A percentile compares a stretch with the other conserved stretches of the same genome.
phyloP scores from a whole-genome alignment of 2,888 invertebrate genomes.

The Coelopa pilipes region DNA sequence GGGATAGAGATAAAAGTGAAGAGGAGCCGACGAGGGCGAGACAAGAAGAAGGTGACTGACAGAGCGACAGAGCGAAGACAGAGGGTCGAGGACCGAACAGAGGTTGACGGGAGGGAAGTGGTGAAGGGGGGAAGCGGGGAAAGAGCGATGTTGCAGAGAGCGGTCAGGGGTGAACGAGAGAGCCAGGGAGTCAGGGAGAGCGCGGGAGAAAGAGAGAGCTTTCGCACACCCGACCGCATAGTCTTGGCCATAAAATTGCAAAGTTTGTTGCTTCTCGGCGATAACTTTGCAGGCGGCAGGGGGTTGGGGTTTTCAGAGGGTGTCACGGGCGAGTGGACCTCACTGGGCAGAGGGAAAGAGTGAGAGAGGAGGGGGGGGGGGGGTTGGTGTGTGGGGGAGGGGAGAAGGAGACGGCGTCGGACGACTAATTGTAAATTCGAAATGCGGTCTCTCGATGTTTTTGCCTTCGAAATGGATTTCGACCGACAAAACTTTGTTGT shows the following conservation, averaged over 20 bases:
- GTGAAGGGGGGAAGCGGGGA: too few relatives aligned
- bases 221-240: not conserved
- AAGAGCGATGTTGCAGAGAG: too few relatives aligned
- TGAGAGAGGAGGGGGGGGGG: not conserved
- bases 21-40: not conserved
- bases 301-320: not conserved
- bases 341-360: not conserved
- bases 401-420: not conserved
- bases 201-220: too few relatives aligned
- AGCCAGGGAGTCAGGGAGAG: not conserved
- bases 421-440: slow-evolving; percentile 21
- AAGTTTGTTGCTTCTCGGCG: slow-evolving; percentile 16
- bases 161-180: not conserved
- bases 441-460: slow-evolving; percentile 20
- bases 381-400: not conserved
- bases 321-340: not conserved
- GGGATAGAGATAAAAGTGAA: not conserved
- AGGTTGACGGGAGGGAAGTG: too few relatives aligned
- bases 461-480: slow-evolving; percentile 13
- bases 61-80: too few relatives aligned
- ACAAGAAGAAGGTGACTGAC: too few relatives aligned
- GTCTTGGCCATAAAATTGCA: slow-evolving; percentile 17
- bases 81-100: too few relatives aligned
- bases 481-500: slow-evolving; percentile 12
- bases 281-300: not conserved